These are phyloP conservation scores for Hemiprocne comata DNA, from an alignment of 2,113 vertebrate species.

Conservation along the genomic window DNA sequence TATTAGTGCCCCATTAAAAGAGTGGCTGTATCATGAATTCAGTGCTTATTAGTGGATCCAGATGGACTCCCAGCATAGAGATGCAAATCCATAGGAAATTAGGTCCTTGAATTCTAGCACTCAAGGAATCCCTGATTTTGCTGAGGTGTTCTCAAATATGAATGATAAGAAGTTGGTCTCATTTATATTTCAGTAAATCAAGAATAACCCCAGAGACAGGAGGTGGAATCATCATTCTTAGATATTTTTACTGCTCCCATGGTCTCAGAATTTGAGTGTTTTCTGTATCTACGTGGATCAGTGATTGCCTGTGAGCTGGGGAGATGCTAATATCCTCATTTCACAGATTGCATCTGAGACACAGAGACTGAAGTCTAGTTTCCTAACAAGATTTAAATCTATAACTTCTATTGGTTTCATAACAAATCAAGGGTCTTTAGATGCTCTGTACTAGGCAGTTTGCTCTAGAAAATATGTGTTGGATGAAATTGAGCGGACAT, in stretches of 20 bases:
- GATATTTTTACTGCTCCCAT: not conserved
- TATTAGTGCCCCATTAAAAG: constrained; percentile 35
- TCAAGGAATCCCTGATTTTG: not conserved
- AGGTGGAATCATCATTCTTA: not conserved
- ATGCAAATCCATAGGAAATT: constrained; percentile 33
- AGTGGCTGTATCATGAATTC: constrained; percentile 17
- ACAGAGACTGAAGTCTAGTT: not conserved
- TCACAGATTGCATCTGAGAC: not conserved
- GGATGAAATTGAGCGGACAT: not conserved
- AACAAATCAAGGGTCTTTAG: not conserved
- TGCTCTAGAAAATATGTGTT: not conserved
- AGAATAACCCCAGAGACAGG: not conserved
- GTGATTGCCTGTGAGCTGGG: not conserved
- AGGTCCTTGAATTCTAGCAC: not conserved
- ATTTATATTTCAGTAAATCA: not conserved
- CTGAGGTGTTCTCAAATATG: not conserved
- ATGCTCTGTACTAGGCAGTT: not conserved
- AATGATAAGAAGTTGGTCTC: not conserved
- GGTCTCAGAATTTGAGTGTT: not conserved
- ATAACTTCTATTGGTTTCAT: not conserved
- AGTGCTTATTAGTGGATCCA: constrained; percentile 4
- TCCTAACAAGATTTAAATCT: constrained; percentile 14
- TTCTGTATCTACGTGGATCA: not conserved
- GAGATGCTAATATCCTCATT: not conserved
- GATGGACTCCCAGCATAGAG: not conserved